Percentiles rank a stretch among this genome's conserved stretches.
Evolutionary conservation across 2,797 vertebrate species (phyloP).

Genomic region (Arnoldichthys spilopterus): DNA sequence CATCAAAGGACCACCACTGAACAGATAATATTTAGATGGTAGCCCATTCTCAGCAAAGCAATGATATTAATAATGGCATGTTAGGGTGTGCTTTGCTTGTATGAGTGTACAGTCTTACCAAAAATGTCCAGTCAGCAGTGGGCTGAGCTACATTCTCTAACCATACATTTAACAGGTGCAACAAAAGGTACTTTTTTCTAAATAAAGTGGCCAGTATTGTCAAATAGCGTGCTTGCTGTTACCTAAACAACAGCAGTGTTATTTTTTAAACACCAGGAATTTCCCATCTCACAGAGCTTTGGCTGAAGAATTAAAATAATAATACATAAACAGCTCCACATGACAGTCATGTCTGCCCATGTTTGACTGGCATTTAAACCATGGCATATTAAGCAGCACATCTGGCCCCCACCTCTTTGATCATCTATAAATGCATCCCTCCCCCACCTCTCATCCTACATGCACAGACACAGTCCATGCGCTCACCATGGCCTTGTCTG

Average conservation of each 20-base stretch:
- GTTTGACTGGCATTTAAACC: slow-evolving; percentile 42
- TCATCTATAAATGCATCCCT: slow-evolving; percentile 47
- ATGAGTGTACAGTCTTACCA: not conserved
- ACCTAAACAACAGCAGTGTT: not conserved
- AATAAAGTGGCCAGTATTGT: not conserved
- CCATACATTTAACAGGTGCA: not conserved
- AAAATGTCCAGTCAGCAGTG: not conserved
- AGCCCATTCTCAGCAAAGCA: not conserved
- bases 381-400: slow-evolving; percentile 46
- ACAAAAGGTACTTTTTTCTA: not conserved
- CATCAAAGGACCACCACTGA: not conserved
- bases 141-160: not conserved
- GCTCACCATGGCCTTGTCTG: slow-evolving; percentile 43
- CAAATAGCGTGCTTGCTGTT: no score
- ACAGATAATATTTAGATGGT: not conserved
- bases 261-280: not conserved
- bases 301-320: slow-evolving; percentile 5
- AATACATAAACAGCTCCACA: slow-evolving; percentile 23
- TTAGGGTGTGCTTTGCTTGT: not conserved
- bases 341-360: slow-evolving; percentile 29
- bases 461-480: slow-evolving; percentile 15
- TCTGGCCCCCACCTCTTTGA: slow-evolving; percentile 54
- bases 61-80: not conserved
- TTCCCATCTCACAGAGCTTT: not conserved
- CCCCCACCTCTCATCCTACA: slow-evolving; percentile 33